phyloP scores from a whole-genome alignment of 2,888 invertebrate species.

The Argyra leucocephala region DNA sequence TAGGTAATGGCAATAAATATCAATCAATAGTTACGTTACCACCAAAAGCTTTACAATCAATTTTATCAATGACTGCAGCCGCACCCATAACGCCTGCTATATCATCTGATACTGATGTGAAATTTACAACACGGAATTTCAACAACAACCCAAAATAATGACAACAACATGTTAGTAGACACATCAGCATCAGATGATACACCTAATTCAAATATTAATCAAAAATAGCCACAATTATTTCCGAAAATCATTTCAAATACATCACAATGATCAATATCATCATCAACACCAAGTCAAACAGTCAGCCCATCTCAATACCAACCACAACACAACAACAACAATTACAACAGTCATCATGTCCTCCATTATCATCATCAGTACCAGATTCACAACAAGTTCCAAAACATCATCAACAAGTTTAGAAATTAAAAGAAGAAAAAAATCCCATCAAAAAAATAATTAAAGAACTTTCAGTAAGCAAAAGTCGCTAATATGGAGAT shows the following conservation, averaged over 20 bases:
- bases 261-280: neutral
- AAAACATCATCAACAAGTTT: slow-evolving; percentile 31
- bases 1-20: no score
- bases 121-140: no score
- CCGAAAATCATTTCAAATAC: neutral
- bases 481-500: slow-evolving; percentile 79
- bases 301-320: no score
- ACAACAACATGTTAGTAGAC: no score
- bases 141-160: no score
- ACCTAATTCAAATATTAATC: no score
- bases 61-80: slow-evolving; percentile 8
- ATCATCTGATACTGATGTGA: no score
- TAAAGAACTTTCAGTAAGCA: slow-evolving; percentile 71
- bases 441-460: slow-evolving; percentile 53
- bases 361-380: neutral
- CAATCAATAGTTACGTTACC: slow-evolving; percentile 1
- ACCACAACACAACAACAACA: no score
- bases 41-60: slow-evolving; percentile 14
- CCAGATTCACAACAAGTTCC: slow-evolving; percentile 6
- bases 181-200: no score
- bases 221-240: neutral
- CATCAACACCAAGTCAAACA: slow-evolving; percentile 14
- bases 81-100: no score
- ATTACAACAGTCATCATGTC: neutral
- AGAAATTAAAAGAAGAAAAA: slow-evolving; percentile 44